Conservation (phyloP, 2,888 invertebrate genomes). For the Tortricodes alternella region DNA sequence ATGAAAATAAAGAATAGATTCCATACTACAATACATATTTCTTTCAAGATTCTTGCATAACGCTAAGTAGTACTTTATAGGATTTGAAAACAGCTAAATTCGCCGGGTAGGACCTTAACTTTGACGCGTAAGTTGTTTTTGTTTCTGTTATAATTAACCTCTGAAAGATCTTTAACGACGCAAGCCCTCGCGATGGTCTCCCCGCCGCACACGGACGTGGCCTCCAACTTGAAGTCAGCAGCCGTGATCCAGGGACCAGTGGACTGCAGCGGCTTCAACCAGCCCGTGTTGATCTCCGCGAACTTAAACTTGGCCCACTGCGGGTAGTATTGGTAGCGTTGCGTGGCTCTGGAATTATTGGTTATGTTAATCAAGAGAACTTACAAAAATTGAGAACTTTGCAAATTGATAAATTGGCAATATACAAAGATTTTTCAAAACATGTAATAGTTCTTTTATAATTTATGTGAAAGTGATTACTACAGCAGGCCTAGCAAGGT, state of each 20-base stretch:
- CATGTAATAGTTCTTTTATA: too few species aligned
- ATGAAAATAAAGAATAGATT: too few species aligned
- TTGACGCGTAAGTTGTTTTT: too few species aligned
- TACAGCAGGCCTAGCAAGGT: too few species aligned
- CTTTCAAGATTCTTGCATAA: too few species aligned
- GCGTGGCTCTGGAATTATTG: slow-evolving; percentile 81
- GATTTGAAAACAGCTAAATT: too few species aligned
- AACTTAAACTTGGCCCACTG: slow-evolving; percentile 84
- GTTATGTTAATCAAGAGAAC: not conserved
- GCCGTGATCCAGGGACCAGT: slow-evolving; percentile 43
- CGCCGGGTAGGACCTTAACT: too few species aligned
- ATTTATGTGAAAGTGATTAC: too few species aligned
- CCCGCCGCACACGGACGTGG: slow-evolving; percentile 89
- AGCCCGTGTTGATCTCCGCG: slow-evolving; percentile 82
- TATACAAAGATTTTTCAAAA: too few species aligned
- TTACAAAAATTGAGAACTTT: not conserved
- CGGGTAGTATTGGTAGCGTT: slow-evolving; percentile 84
- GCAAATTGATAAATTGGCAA: too few species aligned
- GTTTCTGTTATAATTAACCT: slow-evolving; percentile 64
- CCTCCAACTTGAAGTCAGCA: slow-evolving; percentile 66
- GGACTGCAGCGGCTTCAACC: slow-evolving; percentile 56
- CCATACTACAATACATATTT: too few species aligned
- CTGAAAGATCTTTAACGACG: slow-evolving; percentile 85
- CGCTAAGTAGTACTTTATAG: too few species aligned
- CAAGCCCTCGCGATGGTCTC: slow-evolving; percentile 86